Percentiles rank a stretch among this genome's conserved stretches.
phyloP scores from a whole-genome alignment of 2,113 vertebrate species.

The Mastomys natalensis region DNA sequence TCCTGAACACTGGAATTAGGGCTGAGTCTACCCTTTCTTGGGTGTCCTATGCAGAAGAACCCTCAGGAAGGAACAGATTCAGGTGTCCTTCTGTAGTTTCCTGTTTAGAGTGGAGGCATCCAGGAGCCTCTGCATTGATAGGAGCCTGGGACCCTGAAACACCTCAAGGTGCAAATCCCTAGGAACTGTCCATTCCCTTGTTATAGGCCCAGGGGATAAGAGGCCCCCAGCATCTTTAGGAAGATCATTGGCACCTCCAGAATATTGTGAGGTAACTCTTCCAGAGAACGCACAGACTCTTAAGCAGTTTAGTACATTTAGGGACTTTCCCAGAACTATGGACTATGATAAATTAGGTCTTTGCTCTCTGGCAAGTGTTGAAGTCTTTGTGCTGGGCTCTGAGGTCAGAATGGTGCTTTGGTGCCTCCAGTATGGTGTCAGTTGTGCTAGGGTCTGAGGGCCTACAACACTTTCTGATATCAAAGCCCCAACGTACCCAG shows the following conservation, averaged over 20 bases:
- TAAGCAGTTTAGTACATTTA: neutral
- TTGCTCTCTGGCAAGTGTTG: neutral
- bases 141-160: neutral
- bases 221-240: neutral
- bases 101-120: neutral
- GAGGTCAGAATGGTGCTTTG: neutral
- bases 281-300: neutral
- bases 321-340: neutral
- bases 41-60: neutral
- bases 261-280: neutral
- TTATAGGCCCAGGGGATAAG: neutral
- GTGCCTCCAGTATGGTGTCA: neutral
- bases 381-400: neutral
- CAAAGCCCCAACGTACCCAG: neutral
- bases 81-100: neutral
- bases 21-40: neutral
- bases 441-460: neutral
- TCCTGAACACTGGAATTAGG: neutral
- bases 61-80: neutral
- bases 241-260: neutral
- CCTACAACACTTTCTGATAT: neutral
- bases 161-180: neutral
- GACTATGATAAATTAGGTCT: neutral
- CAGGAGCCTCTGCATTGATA: neutral
- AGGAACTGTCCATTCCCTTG: neutral